These are phyloP conservation scores for Raphicerus campestris DNA, from an alignment of 2,113 vertebrate genomes.

Conservation along the genomic window DNA sequence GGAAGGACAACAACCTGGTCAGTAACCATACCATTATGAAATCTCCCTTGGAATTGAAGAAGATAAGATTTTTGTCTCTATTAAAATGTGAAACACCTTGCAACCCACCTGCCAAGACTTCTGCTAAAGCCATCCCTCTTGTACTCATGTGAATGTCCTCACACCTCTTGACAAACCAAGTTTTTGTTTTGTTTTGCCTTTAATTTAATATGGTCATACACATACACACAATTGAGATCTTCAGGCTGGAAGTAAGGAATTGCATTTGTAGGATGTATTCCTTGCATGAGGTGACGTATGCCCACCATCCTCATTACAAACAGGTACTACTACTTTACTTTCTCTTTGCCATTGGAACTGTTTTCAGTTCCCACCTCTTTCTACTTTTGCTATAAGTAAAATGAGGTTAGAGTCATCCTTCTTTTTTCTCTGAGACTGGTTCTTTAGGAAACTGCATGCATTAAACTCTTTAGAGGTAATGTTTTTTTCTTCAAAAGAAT, in stretches of 20 bases:
- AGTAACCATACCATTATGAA: background rate
- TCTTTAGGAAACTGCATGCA: background rate
- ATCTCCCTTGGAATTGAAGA: background rate
- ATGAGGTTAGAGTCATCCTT: background rate
- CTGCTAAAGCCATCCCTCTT: background rate
- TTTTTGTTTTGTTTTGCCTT: background rate
- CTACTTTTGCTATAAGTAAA: background rate
- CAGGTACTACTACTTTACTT: background rate
- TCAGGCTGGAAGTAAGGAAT: background rate
- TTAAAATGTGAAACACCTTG: background rate
- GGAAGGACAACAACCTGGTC: background rate
- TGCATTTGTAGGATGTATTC: background rate
- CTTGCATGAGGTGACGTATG: background rate
- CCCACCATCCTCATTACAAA: background rate
- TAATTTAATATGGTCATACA: background rate
- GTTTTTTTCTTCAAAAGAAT: constrained; percentile 11
- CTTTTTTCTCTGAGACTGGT: background rate
- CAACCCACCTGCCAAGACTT: background rate
- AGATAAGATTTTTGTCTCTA: background rate
- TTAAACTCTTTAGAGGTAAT: background rate
- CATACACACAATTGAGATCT: background rate
- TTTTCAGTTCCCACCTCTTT: background rate
- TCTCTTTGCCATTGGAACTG: background rate
- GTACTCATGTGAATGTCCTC: background rate
- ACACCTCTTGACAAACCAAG: background rate